Conservation (phyloP, 2,888 invertebrate genomes). For the Ceratothoa steindachneri region DNA sequence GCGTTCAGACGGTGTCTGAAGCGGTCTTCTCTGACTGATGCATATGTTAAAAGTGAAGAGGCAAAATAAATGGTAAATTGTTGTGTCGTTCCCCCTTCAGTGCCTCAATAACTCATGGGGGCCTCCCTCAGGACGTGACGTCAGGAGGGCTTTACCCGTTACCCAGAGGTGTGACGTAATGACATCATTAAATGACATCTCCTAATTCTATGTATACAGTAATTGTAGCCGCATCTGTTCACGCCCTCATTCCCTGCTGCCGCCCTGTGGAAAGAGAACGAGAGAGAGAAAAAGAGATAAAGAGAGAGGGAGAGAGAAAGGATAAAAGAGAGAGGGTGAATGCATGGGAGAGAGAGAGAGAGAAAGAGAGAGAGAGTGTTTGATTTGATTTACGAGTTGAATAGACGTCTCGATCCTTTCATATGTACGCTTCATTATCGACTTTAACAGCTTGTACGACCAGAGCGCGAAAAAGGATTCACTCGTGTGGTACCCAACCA, state of each 20-base stretch:
- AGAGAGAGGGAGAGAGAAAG: background rate
- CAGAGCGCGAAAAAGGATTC: no score
- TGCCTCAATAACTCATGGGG: no score
- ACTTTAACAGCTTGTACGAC: no score
- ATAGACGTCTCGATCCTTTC: no score
- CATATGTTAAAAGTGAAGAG: no score
- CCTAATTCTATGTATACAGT: conserved; percentile 9
- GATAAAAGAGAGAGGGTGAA: background rate
- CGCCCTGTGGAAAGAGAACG: background rate
- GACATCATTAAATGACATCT: conserved; percentile 1
- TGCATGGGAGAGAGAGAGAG: background rate
- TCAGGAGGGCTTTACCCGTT: background rate
- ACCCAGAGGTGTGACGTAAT: background rate
- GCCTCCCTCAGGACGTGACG: background rate
- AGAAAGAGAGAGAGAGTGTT: background rate
- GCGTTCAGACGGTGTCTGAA: no score
- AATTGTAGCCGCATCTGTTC: conserved; percentile 10
- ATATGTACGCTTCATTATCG: no score
- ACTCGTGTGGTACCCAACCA: no score
- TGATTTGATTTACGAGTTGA: no score
- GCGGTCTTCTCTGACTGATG: no score
- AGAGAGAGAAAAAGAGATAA: background rate
- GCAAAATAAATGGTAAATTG: no score
- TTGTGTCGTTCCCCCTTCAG: no score
- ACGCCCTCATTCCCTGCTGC: background rate